phyloP scores from a whole-genome alignment of 1,140 invertebrate species.

The Apis dorsata region DNA sequence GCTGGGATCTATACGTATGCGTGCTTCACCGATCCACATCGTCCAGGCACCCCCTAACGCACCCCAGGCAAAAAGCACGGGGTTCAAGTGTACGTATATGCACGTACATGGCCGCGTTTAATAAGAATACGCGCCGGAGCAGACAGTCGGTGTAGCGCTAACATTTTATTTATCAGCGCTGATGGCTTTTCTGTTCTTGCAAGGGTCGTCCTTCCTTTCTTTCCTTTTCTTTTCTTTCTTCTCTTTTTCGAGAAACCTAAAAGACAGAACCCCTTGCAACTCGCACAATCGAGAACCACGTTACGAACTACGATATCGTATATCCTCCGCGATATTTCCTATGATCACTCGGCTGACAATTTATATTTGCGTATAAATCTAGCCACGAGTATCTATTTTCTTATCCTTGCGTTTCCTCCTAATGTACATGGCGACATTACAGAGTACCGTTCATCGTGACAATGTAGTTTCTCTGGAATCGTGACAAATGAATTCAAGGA shows the following conservation, averaged over 20 bases:
- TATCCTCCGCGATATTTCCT: conserved; percentile 16
- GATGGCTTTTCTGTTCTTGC: conserved; percentile 74
- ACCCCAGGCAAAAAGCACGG: conserved; percentile 55
- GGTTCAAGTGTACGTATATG: conserved; percentile 45
- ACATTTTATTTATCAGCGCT: conserved; percentile 78
- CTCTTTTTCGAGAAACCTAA: conserved; percentile 64
- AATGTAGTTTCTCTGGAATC: neutral
- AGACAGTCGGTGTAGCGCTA: conserved; percentile 69
- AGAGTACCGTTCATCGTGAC: neutral
- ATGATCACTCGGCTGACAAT: neutral
- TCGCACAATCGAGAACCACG: conserved; percentile 46
- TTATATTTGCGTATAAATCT: neutral
- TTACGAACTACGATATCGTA: conserved; percentile 5
- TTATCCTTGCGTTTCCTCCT: too few species aligned
- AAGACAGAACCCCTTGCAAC: conserved; percentile 54
- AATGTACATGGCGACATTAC: too few species aligned
- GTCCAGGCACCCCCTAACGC: conserved; percentile 51
- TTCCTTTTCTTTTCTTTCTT: conserved; percentile 53
- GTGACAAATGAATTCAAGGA: neutral
- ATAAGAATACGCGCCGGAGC: conserved; percentile 69
- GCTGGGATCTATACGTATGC: conserved; percentile 47
- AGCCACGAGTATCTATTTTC: neutral
- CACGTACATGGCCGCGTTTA: conserved; percentile 50
- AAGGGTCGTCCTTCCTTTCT: conserved; percentile 64
- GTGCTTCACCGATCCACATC: conserved; percentile 36